Percentiles rank a stretch among this genome's conserved stretches.
phyloP scores from a whole-genome alignment of 2,888 invertebrate species.

The Mantis religiosa region DNA sequence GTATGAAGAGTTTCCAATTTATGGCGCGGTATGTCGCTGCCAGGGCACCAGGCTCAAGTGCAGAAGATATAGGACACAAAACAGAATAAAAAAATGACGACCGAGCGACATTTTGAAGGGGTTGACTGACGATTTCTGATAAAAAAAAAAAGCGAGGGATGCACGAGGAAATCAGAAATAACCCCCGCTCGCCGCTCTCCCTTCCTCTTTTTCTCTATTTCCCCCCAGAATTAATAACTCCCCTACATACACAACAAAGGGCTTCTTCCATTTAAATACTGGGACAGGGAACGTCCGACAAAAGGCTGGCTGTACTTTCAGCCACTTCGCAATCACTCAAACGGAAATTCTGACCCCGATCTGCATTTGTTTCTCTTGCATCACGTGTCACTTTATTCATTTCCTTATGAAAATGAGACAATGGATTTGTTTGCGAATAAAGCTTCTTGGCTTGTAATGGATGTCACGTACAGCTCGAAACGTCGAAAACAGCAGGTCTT shows the following conservation, averaged over 20 bases:
- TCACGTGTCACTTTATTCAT: not conserved
- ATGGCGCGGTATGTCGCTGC: not conserved
- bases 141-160: not conserved
- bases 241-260: not conserved
- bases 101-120: not conserved
- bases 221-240: not conserved
- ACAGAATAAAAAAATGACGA: not conserved
- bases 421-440: not conserved
- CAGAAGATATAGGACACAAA: not conserved
- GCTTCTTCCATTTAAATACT: not conserved
- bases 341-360: not conserved
- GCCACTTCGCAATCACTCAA: not conserved
- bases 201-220: not conserved
- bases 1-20: not conserved
- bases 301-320: not conserved
- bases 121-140: not conserved
- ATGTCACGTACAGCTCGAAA: too few species aligned
- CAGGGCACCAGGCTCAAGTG: not conserved
- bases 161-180: not conserved
- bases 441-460: not conserved
- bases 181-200: not conserved
- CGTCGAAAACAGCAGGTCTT: too few species aligned
- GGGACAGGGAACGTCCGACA: not conserved
- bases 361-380: not conserved
- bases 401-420: not conserved